Base-by-base conservation (phyloP, 2,797 vertebrate species). In the Semotilus atromaculatus region DNA sequence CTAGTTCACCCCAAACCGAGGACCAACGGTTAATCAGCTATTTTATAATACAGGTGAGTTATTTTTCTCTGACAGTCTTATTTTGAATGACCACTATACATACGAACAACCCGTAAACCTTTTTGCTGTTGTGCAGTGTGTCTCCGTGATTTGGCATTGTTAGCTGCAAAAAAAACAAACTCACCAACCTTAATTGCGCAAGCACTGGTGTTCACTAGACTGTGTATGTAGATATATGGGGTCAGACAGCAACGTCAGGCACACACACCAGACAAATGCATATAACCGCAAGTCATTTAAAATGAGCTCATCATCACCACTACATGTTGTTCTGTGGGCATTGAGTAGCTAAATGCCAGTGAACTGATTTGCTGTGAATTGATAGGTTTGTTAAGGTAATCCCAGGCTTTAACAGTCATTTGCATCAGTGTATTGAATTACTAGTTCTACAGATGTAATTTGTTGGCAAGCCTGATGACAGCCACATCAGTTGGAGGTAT, bases 151-250 rank as follows among this genome's bases (percentile, higher is more conserved):
- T 79, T 84, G 53, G 2, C 7, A 9, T 75, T 73, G 40, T 36
- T 82, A 48, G 78, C 68, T 29, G 75, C 55, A 21, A 82, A 90
- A 90, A 38, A 82, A 90, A 43, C 68, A 79, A 64, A 71, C 81
- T 51, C 40, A 4, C 8, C 18, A 79, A 58, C 79, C 43, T 76
- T 34, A 36, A 34, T 79, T 85, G 79, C 83, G 55, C 58, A 85
- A 81, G 84, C 51, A 10, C 71, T 38, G 64, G 14, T 86, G 80
- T 51, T 29, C n/a, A 73, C 5, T 40, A 53, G 55, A 18, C 13
- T 68, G 75, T 88, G 62, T 87, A 90, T 45, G 14, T 66, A 79
- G 70, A 81, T 86, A 91, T 77, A n/a, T 29, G 55, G 13, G 23
- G 48, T 68, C 67, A 45, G 62, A 85, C 76, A 43, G 86, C 86